phyloP scores from a whole-genome alignment of 2,113 vertebrate genomes.

The Piprites chloris region DNA sequence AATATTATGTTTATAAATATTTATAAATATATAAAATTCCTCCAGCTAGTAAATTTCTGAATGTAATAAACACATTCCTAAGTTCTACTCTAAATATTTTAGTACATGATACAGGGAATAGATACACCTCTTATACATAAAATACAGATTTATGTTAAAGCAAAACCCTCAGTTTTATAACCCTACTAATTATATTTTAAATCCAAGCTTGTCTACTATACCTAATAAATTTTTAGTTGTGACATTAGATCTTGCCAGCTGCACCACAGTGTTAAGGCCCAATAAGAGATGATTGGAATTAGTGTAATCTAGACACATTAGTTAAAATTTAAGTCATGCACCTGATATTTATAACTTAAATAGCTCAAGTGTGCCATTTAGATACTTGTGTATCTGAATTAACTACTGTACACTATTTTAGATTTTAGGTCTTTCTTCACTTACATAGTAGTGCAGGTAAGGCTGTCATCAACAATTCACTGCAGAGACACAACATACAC shows the following conservation, averaged over 20 bases:
- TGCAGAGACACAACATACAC: background rate
- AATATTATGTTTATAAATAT: too few species aligned
- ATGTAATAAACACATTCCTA: slow-evolving; percentile 40
- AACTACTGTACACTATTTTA: background rate
- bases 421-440: background rate
- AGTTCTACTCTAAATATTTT: slow-evolving; percentile 48
- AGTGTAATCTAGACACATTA: slow-evolving; percentile 18
- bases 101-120: slow-evolving; percentile 33
- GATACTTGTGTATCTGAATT: background rate
- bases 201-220: background rate
- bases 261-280: background rate
- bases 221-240: slow-evolving; percentile 9
- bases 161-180: background rate
- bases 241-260: background rate
- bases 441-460: background rate
- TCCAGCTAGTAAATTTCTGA: slow-evolving; percentile 6
- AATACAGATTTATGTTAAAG: slow-evolving; percentile 43
- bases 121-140: slow-evolving; percentile 18
- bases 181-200: background rate
- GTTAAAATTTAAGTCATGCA: background rate
- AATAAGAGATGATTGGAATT: background rate
- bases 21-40: too few species aligned
- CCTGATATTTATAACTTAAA: background rate
- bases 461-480: background rate
- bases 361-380: background rate